A percentile compares a stretch with the other conserved stretches of the same genome.
Evolutionary conservation across 2,888 invertebrate species (phyloP).

Genomic region (Aporophyla lueneburgensis): DNA sequence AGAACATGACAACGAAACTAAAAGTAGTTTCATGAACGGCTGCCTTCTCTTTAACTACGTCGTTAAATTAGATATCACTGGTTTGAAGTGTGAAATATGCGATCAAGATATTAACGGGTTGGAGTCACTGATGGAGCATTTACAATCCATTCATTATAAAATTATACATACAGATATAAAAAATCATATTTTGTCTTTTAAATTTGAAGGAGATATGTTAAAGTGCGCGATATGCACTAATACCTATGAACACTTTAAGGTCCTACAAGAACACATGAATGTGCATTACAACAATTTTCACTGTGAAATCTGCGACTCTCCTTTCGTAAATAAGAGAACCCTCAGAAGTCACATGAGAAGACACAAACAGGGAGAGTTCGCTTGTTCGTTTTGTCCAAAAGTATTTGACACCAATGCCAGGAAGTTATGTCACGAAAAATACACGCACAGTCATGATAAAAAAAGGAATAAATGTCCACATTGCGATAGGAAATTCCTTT

Average conservation of each 20-base stretch:
- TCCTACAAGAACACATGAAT: slow-evolving; percentile 64
- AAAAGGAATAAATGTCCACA: slow-evolving; percentile 59
- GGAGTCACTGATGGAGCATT: slow-evolving; percentile 44
- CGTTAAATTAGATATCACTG: slow-evolving; percentile 62
- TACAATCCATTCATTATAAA: slow-evolving; percentile 44
- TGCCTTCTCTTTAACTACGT: slow-evolving; percentile 56
- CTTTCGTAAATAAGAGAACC: slow-evolving; percentile 78
- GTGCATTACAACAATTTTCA: slow-evolving; percentile 60
- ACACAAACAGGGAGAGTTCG: slow-evolving; percentile 58
- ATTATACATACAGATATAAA: slow-evolving; percentile 56
- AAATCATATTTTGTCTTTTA: slow-evolving; percentile 62
- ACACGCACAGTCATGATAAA: slow-evolving; percentile 42
- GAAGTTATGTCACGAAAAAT: slow-evolving; percentile 57
- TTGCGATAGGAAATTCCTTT: slow-evolving; percentile 51
- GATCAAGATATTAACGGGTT: slow-evolving; percentile 40
- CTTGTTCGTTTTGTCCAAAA: slow-evolving; percentile 55
- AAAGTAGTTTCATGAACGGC: slow-evolving; percentile 71
- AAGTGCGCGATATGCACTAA: slow-evolving; percentile 50
- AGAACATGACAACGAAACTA: slow-evolving; percentile 67
- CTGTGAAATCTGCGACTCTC: slow-evolving; percentile 71
- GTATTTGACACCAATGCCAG: slow-evolving; percentile 53
- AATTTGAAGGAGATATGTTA: slow-evolving; percentile 52
- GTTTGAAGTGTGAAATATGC: slow-evolving; percentile 54
- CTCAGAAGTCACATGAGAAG: slow-evolving; percentile 42
- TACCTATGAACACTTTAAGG: slow-evolving; percentile 53